phyloP scores from a whole-genome alignment of 2,113 vertebrate genomes.

The Entelurus aequoreus region DNA sequence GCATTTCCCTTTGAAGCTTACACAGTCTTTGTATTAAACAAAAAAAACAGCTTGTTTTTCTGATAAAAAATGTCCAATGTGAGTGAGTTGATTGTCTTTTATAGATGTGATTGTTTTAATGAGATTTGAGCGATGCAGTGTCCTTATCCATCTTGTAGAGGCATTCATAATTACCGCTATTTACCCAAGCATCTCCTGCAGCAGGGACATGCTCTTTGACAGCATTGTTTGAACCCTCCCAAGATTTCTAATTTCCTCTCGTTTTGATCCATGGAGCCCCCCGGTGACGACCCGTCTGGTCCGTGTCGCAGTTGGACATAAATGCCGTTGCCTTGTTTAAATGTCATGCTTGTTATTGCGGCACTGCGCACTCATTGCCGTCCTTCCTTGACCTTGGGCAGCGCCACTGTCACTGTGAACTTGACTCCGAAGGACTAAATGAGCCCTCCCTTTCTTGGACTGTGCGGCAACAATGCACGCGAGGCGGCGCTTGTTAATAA shows the following conservation, averaged over 20 bases:
- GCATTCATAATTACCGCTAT: constrained; percentile 10
- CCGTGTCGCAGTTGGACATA: background rate
- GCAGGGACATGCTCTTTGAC: constrained; percentile 21
- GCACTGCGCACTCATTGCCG: constrained; percentile 16
- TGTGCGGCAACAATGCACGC: constrained; percentile 58
- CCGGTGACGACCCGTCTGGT: constrained; percentile 36
- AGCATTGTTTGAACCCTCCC: constrained; percentile 16
- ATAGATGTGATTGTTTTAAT: constrained; percentile 22
- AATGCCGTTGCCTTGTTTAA: constrained; percentile 35
- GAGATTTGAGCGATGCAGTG: constrained; percentile 17
- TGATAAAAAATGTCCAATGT: background rate
- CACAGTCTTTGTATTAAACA: background rate
- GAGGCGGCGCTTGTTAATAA: constrained; percentile 65
- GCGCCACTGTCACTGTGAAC: constrained; percentile 44
- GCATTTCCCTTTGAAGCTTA: background rate
- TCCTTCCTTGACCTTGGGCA: constrained; percentile 45
- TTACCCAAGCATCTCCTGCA: background rate
- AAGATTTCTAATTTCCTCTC: background rate
- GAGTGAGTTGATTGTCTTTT: constrained; percentile 3
- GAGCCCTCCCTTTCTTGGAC: constrained; percentile 34
- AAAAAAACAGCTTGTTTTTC: background rate
- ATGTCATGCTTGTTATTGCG: constrained; percentile 59
- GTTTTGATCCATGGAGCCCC: constrained; percentile 20
- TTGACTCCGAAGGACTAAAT: constrained; percentile 54
- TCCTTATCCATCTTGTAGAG: constrained; percentile 7